Base-by-base conservation (phyloP, 2,113 vertebrate species). In the Plecotus auritus region DNA sequence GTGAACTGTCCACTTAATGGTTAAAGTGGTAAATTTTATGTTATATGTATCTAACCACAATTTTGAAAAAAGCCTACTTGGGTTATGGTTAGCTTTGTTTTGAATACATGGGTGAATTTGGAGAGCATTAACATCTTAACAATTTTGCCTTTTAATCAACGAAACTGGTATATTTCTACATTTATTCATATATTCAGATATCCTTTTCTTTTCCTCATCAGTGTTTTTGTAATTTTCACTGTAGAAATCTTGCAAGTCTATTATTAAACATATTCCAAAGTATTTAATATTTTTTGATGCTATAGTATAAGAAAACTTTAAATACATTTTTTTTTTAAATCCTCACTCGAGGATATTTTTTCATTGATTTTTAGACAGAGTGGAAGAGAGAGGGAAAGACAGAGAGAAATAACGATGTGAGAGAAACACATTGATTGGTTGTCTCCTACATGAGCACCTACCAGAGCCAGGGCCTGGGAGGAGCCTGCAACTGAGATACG, bases 131-230 rank as follows among this genome's bases (percentile, higher is more conserved):
- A 69, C 16, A 91, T 81, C 28, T 45, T 42, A 72, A 64, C 54
- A 66, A 5, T 23, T 37, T 80, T 88, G 18, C 91, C 42, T 88
- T 78, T 35, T 42, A 26, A 40, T 88, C 10, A 30, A 78, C 66
- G 18, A 84, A 56, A 26, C 66, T 54, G 69, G 35, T 77, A 14
- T 90, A 28, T 49, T 40, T 93, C 16, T 91, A 17, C 5, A 37
- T 80, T 78, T 88, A 80, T 94, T 88, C 89, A 94, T 26, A 80
- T 59, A 74, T 28, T 89, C 17, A 28, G 51, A 18, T 72, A 92
- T 12, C 54, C 20, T 61, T 84, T 88, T 11, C 56, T 86, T 83
- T 69, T 51, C 45, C 26, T 91, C 18, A 61, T 28, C 30, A 14
- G 3, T 85, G 28, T 77, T 66, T 45, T 82, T 82, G 9, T 83